Conservation (phyloP, 1,140 invertebrate species). For the Drosophila kanapiae region DNA sequence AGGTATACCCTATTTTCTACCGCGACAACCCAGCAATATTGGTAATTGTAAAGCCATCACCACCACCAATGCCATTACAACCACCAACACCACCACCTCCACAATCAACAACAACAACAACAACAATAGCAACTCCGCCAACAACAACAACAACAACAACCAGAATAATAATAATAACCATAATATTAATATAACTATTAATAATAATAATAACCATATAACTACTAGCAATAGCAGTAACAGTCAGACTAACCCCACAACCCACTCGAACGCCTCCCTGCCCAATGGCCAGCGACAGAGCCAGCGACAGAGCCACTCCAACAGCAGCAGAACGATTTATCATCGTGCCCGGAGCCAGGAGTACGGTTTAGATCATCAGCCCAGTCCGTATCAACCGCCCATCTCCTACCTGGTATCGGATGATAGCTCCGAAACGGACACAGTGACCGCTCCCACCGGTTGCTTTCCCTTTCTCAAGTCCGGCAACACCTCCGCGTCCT, state of each 20-base stretch:
- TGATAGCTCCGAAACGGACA: conserved; percentile 66
- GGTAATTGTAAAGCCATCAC: conserved; percentile 33
- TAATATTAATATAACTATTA: conserved; percentile 36
- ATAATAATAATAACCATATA: conserved; percentile 22
- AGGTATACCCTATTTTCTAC: conserved; percentile 74
- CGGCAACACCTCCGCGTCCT: neutral
- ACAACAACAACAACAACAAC: conserved; percentile 31
- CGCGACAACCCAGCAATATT: conserved; percentile 53
- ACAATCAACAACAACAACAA: conserved; percentile 23
- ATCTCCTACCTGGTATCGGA: conserved; percentile 40
- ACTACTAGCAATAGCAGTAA: conserved; percentile 36
- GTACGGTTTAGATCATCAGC: conserved; percentile 53
- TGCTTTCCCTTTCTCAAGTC: conserved; percentile 72
- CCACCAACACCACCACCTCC: conserved; percentile 2
- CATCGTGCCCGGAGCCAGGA: conserved; percentile 71
- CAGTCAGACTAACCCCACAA: conserved; percentile 55
- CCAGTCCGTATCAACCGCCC: conserved; percentile 8
- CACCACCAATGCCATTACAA: conserved; percentile 13
- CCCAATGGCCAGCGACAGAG: conserved; percentile 4
- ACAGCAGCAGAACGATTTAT: conserved; percentile 31
- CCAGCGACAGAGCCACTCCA: conserved; percentile 18
- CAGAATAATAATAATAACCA: conserved; percentile 31
- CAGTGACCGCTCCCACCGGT: conserved; percentile 59
- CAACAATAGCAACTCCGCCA: conserved; percentile 38
- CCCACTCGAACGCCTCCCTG: conserved; percentile 41